phyloP scores from a whole-genome alignment of 2,113 vertebrate genomes.

The Galemys pyrenaicus region DNA sequence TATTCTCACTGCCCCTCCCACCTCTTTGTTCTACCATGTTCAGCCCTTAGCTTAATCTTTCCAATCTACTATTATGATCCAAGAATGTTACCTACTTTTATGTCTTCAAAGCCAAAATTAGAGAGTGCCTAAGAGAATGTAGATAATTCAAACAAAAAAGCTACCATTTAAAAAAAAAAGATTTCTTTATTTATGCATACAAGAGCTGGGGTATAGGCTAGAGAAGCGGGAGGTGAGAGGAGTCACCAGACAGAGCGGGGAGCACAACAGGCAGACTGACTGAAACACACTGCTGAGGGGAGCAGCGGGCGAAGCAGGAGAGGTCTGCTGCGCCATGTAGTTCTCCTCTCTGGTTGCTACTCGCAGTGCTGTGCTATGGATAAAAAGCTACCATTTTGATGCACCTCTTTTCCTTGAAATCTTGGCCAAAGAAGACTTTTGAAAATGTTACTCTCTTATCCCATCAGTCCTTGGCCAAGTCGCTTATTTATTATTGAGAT shows the following conservation, averaged over 20 bases:
- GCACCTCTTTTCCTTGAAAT: neutral
- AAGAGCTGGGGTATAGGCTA: too few relatives aligned
- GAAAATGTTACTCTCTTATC: neutral
- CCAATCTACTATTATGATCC: neutral
- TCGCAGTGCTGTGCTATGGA: too few relatives aligned
- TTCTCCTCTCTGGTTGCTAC: too few relatives aligned
- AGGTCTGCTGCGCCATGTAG: too few relatives aligned
- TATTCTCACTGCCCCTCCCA: neutral
- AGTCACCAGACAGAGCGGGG: too few relatives aligned
- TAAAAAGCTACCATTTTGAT: neutral
- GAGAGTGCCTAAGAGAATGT: neutral
- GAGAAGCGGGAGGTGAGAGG: too few relatives aligned
- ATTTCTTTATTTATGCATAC: too few relatives aligned
- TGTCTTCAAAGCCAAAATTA: neutral
- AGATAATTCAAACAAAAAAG: neutral
- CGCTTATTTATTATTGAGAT: conserved; percentile 26
- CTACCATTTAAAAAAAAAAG: too few relatives aligned
- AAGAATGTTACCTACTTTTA: neutral
- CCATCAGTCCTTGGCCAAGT: neutral
- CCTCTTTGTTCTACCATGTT: neutral
- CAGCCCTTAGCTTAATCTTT: neutral
- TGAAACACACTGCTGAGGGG: too few relatives aligned
- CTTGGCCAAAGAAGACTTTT: neutral
- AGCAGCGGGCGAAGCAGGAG: too few relatives aligned
- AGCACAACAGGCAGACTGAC: too few relatives aligned